Conservation (phyloP, 2,888 invertebrate genomes). For the Caenorhabditis auriculariae region DNA sequence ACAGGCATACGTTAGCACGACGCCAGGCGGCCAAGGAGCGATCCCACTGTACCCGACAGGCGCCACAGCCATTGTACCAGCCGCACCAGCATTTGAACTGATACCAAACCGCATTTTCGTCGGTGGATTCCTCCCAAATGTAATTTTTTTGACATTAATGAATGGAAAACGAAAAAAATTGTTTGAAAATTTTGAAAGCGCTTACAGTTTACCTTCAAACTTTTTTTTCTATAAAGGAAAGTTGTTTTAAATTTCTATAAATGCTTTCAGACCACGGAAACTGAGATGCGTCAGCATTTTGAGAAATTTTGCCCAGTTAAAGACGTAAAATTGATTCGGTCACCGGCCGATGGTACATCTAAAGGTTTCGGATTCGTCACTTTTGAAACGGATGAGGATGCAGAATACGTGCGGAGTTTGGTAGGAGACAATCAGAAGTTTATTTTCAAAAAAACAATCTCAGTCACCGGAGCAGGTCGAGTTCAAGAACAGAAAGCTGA, state of each 20-base stretch:
- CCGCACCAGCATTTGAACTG: slow-evolving; percentile 63
- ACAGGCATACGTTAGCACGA: too few species aligned
- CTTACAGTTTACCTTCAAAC: not conserved
- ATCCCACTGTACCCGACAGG: slow-evolving; percentile 27
- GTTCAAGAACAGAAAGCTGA: slow-evolving; percentile 39
- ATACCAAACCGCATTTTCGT: slow-evolving; percentile 94
- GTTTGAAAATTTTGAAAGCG: not conserved
- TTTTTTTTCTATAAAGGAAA: not conserved
- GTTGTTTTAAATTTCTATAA: not conserved
- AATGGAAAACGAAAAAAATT: too few species aligned
- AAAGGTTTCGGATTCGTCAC: slow-evolving; percentile 85
- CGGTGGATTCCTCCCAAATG: slow-evolving; percentile 86
- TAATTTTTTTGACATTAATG: slow-evolving; percentile 24
- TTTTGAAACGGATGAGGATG: slow-evolving; percentile 85
- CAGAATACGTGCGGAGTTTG: slow-evolving; percentile 63
- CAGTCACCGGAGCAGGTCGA: slow-evolving; percentile 35
- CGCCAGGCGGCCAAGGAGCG: too few species aligned
- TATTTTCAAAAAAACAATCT: not conserved
- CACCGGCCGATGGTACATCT: slow-evolving; percentile 89
- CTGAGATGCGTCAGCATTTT: slow-evolving; percentile 68
- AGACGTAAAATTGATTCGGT: slow-evolving; percentile 88
- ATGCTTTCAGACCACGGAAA: slow-evolving; percentile 37
- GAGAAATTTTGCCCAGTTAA: slow-evolving; percentile 78
- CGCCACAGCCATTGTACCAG: slow-evolving; percentile 20
- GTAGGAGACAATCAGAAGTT: not conserved